Evolutionary conservation across 2,797 vertebrate genomes (phyloP).

Genomic region (Leptoclinus maculatus): DNA sequence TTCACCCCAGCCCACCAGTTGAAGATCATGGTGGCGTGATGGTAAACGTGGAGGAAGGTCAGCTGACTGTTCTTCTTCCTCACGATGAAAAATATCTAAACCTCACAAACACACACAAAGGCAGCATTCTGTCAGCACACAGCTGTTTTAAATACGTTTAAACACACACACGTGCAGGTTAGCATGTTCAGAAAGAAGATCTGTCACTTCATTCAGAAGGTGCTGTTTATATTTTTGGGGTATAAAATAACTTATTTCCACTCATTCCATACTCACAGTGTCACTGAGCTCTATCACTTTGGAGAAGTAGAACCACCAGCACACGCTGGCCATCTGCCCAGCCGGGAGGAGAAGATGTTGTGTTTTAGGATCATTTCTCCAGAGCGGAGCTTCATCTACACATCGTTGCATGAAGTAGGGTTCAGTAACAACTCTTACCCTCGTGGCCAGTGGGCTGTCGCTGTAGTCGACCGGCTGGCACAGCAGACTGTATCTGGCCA

Average conservation of each 20-base stretch:
- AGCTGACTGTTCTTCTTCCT: conserved; percentile 97
- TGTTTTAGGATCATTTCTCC: not conserved
- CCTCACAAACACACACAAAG: not conserved
- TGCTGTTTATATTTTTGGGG: not conserved
- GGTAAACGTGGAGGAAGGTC: conserved; percentile 95
- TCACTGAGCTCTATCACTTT: conserved; percentile 83
- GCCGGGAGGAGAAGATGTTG: not conserved
- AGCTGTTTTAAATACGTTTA: not conserved
- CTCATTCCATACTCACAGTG: conserved; percentile 63
- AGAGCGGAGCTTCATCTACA: not conserved
- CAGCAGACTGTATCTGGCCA: conserved; percentile 82
- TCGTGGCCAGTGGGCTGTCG: conserved; percentile 70
- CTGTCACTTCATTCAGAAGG: not conserved
- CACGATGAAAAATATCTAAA: conserved; percentile 93
- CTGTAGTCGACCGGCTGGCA: conserved; percentile 83
- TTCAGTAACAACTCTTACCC: conserved; percentile 56
- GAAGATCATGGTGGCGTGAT: conserved; percentile 97
- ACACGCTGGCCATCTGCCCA: conserved; percentile 87
- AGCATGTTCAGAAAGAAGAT: not conserved
- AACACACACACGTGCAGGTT: not conserved
- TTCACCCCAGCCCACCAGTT: conserved; percentile 97
- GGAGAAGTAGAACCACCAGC: conserved; percentile 88
- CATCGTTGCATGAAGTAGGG: not conserved
- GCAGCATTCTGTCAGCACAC: not conserved
- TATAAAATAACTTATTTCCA: not conserved